A percentile compares a stretch with the other conserved stretches of the same genome.
phyloP scores from a whole-genome alignment of 2,797 vertebrate genomes.

The Gobionotothen gibberifrons region DNA sequence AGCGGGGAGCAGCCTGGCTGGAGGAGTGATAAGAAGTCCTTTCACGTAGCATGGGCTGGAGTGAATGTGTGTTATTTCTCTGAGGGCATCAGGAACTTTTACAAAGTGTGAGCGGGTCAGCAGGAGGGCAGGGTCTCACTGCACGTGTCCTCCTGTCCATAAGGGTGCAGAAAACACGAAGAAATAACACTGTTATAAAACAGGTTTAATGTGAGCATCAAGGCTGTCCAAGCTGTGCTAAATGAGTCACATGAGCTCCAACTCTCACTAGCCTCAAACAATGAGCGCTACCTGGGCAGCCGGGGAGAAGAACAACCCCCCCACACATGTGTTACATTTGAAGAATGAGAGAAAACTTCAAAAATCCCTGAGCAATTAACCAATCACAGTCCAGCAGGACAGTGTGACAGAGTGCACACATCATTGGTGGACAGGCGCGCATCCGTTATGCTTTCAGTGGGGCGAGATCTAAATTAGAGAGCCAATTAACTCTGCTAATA shows the following conservation, averaged over 20 bases:
- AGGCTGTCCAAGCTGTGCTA: conserved; percentile 18
- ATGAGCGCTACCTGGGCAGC: conserved; percentile 56
- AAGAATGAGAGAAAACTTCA: conserved; percentile 84
- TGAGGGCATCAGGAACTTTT: conserved; percentile 56
- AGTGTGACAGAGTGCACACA: conserved; percentile 95
- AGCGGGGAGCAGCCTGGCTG: conserved; percentile 69
- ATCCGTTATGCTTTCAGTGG: conserved; percentile 99
- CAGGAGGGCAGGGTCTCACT: conserved; percentile 59
- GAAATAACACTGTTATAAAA: conserved; percentile 21
- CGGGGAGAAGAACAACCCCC: conserved; percentile 36
- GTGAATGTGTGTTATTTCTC: conserved; percentile 67
- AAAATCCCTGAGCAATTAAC: conserved; percentile 85
- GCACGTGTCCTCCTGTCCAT: conserved; percentile 44
- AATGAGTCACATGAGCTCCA: conserved; percentile 40
- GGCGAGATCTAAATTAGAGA: conserved; percentile 99
- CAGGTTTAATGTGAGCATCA: conserved; percentile 23
- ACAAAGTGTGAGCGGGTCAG: conserved; percentile 67
- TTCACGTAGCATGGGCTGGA: conserved; percentile 62
- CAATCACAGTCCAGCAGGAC: conserved; percentile 90
- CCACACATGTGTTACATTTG: conserved; percentile 69
- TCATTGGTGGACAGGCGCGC: conserved; percentile 91
- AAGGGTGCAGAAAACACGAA: conserved; percentile 25
- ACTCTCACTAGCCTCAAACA: conserved; percentile 47
- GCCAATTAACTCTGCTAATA: conserved; percentile 99
- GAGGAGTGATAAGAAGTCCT: conserved; percentile 67